phyloP scores from a whole-genome alignment of 2,888 invertebrate species.

The Cheilosia grossa region DNA sequence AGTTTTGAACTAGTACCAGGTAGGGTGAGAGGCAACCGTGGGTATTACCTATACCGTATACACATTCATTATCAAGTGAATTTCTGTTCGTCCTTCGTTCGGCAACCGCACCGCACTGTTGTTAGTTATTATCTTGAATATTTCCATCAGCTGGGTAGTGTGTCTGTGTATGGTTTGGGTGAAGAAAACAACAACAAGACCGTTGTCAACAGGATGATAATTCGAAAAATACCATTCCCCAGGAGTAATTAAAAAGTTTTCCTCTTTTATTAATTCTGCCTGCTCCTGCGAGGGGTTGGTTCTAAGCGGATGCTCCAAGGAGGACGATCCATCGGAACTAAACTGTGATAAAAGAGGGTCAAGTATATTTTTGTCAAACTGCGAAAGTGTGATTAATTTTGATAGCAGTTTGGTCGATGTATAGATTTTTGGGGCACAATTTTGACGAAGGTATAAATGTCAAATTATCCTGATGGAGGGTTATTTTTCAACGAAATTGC shows the following conservation, averaged over 20 bases:
- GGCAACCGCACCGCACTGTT: neutral
- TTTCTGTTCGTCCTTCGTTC: slow-evolving; percentile 16
- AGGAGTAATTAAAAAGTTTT: slow-evolving; percentile 44
- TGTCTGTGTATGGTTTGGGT: neutral
- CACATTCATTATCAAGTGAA: slow-evolving; percentile 20
- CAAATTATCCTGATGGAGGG: slow-evolving; percentile 8
- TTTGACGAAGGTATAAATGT: slow-evolving; percentile 33
- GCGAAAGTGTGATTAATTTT: slow-evolving; percentile 17
- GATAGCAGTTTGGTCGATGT: neutral
- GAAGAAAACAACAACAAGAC: neutral
- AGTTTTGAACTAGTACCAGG: slow-evolving; percentile 22
- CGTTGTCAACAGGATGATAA: slow-evolving; percentile 11
- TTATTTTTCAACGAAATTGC: neutral
- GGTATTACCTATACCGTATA: neutral
- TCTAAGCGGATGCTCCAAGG: neutral
- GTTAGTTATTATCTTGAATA: slow-evolving; percentile 12
- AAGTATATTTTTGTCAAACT: slow-evolving; percentile 1
- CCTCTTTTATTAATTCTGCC: slow-evolving; percentile 8
- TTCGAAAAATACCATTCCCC: slow-evolving; percentile 19
- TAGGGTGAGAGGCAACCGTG: neutral
- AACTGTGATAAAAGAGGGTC: neutral
- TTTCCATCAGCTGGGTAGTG: slow-evolving; percentile 15
- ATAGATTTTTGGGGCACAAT: slow-evolving; percentile 1
- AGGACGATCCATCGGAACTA: neutral
- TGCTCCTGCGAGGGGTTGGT: neutral